Evolutionary conservation across 2,113 vertebrate genomes (phyloP).

Genomic region (Xenus cinereus): DNA sequence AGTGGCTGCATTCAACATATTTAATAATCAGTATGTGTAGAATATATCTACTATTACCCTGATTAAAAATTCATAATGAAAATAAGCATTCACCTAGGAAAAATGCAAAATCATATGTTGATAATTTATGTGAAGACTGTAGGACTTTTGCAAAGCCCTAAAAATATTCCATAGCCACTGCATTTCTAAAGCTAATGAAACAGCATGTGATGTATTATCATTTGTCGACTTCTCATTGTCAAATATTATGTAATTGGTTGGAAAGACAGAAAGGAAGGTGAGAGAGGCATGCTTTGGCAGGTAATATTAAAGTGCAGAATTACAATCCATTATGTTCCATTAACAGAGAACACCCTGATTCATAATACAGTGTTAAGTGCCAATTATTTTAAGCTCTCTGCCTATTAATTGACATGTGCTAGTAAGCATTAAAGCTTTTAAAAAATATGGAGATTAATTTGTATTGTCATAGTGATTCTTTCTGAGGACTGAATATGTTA

Average conservation of each 20-base stretch:
- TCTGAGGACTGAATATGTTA: background rate
- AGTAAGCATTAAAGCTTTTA: background rate
- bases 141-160: background rate
- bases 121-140: background rate
- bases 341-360: slow-evolving; percentile 5
- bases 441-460: slow-evolving; percentile 1
- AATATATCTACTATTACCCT: background rate
- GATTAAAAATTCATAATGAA: background rate
- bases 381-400: background rate
- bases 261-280: background rate
- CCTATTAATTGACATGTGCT: slow-evolving; percentile 33
- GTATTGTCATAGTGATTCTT: background rate
- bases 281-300: background rate
- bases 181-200: background rate
- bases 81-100: background rate
- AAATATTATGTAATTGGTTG: background rate
- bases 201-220: background rate
- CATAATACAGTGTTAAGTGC: background rate
- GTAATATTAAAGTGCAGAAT: background rate
- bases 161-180: background rate
- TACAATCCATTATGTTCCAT: background rate
- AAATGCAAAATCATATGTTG: background rate
- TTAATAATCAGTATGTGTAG: background rate
- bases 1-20: background rate
- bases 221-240: background rate